These are phyloP conservation scores for Calvadosia cruxmelitensis DNA, from an alignment of 30 jellyfish, hydroid and myxozoan species.

Conservation along the genomic window DNA sequence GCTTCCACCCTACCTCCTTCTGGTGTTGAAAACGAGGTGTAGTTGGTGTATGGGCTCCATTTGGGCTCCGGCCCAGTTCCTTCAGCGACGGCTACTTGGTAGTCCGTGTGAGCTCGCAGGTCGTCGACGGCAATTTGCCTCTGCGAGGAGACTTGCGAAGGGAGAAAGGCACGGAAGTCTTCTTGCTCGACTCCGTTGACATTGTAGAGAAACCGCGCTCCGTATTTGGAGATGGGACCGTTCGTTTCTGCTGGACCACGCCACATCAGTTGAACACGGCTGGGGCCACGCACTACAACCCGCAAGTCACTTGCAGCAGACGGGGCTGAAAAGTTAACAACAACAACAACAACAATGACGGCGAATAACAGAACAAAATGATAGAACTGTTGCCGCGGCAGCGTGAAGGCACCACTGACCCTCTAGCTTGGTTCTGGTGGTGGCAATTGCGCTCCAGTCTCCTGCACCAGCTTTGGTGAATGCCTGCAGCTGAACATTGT, in stretches of 20 bases:
- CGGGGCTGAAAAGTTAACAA: conserved; percentile 49
- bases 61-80: conserved; percentile 42
- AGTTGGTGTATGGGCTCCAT: conserved; percentile 62
- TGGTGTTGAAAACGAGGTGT: conserved; percentile 21
- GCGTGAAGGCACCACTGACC: conserved; percentile 14
- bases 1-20: conserved; percentile 68
- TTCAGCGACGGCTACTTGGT: conserved; percentile 34
- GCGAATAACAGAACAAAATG: not conserved
- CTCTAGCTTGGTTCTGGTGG: conserved; percentile 30
- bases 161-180: conserved; percentile 4
- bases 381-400: not conserved
- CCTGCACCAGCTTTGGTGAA: conserved; percentile 42
- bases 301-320: conserved; percentile 50
- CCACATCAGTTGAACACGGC: conserved; percentile 33
- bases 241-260: conserved; percentile 22
- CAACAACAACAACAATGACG: not conserved
- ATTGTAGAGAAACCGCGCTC: conserved; percentile 8
- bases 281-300: conserved; percentile 16
- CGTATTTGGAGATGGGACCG: conserved; percentile 38
- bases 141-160: conserved; percentile 11
- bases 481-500: conserved; percentile 47
- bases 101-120: conserved; percentile 30
- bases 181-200: conserved; percentile 12
- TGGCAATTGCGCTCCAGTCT: conserved; percentile 36
- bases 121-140: conserved; percentile 3